Base-by-base conservation (phyloP, 2,888 invertebrate species). In the Alsophila aescularia region DNA sequence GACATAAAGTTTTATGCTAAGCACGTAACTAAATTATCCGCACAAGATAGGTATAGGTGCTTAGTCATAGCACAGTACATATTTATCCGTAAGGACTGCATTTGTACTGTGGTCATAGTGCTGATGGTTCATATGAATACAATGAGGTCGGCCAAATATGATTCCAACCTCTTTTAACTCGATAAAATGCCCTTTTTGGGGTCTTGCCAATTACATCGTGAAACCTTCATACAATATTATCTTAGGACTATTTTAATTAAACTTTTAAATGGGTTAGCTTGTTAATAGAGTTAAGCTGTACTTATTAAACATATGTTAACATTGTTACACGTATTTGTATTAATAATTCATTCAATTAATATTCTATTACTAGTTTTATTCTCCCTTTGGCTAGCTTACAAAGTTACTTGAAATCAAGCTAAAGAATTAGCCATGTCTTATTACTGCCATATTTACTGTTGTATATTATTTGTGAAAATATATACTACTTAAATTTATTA, bases 201-300 rank as follows among this genome's bases (percentile, higher is more conserved):
- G 66, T 53, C 67, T 66, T 58, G 64, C 61, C 69, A 79, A 77
- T 80, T 77, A 74, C 62, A 59, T 60, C 59, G 64, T 66, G 60
- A 67, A 73, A 72, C 69, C 65, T 71, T 77, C 62, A 48, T 68
- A 71, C 66, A 74, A 74, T 84, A 78, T 85, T 84, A 79, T 82
- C 72, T 83, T 82, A 85, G 83, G 83, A 72, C 77, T 72, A 73
- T 72, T 73, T 69, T 77, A 83, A 83, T 83, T 82, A 79, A 80
- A 80, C 72, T 83, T 82, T 77, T 73, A 77, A 77, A 74, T 69
- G 69, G 63, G 73, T 70, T 70, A 70, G 58, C 61, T 52, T 49
- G 52, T 48, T 67, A 66, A 72, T 66, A 69, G 62, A 68, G 60
- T 53, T 67, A 67, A 65, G 58, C 47, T 32, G 31, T 50, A 52